Conservation (phyloP, 2,113 vertebrate genomes). For the Brachypodius melanocephalos region DNA sequence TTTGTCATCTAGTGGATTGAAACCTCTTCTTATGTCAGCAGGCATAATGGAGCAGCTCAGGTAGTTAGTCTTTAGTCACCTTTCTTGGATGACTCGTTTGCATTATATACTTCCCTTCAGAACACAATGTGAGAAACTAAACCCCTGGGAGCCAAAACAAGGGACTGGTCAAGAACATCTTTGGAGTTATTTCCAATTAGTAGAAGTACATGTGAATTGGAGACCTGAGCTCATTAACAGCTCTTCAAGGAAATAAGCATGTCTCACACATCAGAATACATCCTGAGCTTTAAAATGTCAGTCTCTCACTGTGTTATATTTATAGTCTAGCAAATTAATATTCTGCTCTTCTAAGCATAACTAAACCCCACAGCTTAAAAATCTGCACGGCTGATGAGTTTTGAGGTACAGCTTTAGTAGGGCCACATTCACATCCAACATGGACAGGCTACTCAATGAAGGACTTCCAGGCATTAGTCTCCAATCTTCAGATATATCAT, state of each 20-base stretch:
- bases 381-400: not conserved
- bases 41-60: not conserved
- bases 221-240: not conserved
- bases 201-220: not conserved
- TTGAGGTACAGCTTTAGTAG: not conserved
- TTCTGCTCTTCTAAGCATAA: not conserved
- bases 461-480: not conserved
- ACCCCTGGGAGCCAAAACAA: not conserved
- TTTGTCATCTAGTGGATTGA: not conserved
- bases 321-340: not conserved
- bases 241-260: not conserved
- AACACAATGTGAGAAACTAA: not conserved
- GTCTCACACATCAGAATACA: not conserved
- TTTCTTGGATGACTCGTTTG: not conserved
- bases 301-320: not conserved
- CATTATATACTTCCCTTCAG: not conserved
- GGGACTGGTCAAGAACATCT: not conserved
- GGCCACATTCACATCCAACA: not conserved
- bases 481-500: not conserved
- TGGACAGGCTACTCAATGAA: not conserved
- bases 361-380: not conserved
- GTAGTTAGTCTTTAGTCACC: not conserved
- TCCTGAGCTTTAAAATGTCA: not conserved
- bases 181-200: not conserved
- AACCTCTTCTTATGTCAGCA: not conserved